Percentiles rank a stretch among this genome's conserved stretches.
phyloP scores from a whole-genome alignment of 92 coral and sea anemone genomes.

The Parazoanthus darwini region DNA sequence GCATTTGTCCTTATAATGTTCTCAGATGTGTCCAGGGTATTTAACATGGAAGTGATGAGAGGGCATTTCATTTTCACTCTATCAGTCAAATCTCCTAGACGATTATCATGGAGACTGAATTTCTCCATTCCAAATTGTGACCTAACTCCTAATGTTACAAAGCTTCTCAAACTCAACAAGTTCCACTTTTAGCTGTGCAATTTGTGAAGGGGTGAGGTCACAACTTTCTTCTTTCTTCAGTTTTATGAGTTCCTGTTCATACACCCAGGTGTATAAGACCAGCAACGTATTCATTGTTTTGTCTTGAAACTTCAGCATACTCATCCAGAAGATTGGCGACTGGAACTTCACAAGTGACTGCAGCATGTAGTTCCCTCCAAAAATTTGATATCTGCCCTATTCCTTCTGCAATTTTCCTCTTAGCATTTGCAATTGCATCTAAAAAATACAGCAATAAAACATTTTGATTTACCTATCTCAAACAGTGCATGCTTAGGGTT shows the following conservation, averaged over 20 bases:
- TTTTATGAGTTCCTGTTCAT: neutral
- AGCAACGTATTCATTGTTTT: neutral
- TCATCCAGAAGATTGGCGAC: neutral
- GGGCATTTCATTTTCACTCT: neutral
- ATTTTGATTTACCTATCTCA: too few species aligned
- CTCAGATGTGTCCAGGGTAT: neutral
- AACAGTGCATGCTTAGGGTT: too few species aligned
- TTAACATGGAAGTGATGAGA: neutral
- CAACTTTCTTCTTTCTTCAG: neutral
- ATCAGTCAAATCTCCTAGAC: neutral
- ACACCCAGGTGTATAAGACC: neutral
- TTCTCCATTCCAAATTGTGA: neutral
- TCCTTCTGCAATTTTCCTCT: too few species aligned
- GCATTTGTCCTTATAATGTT: neutral
- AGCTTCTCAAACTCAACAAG: neutral
- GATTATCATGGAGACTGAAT: neutral
- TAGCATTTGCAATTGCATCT: too few species aligned
- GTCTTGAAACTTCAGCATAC: neutral
- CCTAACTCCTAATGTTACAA: neutral
- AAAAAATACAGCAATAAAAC: too few species aligned
- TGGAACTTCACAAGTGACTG: neutral
- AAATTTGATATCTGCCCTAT: neutral
- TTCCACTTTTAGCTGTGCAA: neutral
- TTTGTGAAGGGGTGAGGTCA: neutral
- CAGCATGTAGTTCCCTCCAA: neutral